Evolutionary conservation across 2,797 vertebrate species (phyloP).

Genomic region (Channa striata): DNA sequence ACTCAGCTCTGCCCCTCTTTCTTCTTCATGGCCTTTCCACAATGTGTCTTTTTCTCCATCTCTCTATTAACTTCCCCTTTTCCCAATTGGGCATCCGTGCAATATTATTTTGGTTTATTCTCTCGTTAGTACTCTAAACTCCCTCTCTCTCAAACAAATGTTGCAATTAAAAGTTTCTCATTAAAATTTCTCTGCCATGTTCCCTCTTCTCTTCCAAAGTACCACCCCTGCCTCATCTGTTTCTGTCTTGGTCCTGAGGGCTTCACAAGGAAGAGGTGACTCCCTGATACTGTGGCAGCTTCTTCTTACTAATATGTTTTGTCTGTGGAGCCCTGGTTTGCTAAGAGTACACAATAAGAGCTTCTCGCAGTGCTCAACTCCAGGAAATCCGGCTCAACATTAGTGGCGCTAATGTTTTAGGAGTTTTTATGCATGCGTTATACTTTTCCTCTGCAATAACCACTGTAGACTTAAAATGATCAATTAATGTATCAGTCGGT

Average conservation of each 20-base stretch:
- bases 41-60: constrained; percentile 4
- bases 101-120: constrained; percentile 48
- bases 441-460: background rate
- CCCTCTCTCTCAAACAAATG: constrained; percentile 59
- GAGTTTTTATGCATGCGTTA: background rate
- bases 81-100: constrained; percentile 10
- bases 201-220: constrained; percentile 24
- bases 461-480: background rate
- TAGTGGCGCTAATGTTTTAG: constrained; percentile 16
- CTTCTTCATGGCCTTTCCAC: constrained; percentile 34
- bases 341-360: constrained; percentile 31
- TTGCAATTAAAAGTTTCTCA: constrained; percentile 58
- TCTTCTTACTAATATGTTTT: constrained; percentile 43
- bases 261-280: constrained; percentile 39
- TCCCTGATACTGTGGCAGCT: constrained; percentile 69
- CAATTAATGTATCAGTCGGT: background rate
- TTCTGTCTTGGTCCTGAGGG: constrained; percentile 24
- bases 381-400: constrained; percentile 9
- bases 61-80: constrained; percentile 9
- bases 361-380: constrained; percentile 27
- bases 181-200: constrained; percentile 42
- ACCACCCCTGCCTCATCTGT: constrained; percentile 26
- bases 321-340: constrained; percentile 44
- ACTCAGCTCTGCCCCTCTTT: constrained; percentile 32
- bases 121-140: constrained; percentile 41